Conservation (phyloP, 92 coral and sea anemone genomes). For the Micromussa lordhowensis region DNA sequence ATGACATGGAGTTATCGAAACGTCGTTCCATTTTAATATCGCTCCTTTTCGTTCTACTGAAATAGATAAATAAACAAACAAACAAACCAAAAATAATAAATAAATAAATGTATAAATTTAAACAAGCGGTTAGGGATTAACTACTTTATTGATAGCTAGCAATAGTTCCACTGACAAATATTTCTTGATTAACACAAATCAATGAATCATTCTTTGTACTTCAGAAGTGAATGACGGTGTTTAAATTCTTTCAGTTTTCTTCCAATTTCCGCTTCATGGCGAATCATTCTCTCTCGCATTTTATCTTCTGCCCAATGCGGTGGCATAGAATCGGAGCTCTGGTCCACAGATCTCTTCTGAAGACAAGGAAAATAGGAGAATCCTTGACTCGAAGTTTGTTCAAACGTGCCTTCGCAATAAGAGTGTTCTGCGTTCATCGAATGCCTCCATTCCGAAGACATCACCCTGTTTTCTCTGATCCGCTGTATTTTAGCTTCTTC, state of each 20-base stretch:
- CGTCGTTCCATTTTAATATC: no score
- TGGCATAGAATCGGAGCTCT: not conserved
- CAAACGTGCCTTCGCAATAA: not conserved
- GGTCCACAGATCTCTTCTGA: not conserved
- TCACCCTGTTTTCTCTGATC: constrained; percentile 25
- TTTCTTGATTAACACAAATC: not conserved
- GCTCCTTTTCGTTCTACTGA: no score
- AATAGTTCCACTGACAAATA: not conserved
- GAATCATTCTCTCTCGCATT: not conserved
- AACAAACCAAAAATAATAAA: no score
- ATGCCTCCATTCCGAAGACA: not conserved
- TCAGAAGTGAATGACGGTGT: constrained; percentile 29
- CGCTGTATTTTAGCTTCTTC: constrained; percentile 46
- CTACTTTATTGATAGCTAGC: not conserved
- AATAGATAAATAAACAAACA: no score
- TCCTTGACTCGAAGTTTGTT: not conserved
- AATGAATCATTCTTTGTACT: not conserved
- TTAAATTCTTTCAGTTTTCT: constrained; percentile 37
- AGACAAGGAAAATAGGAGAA: constrained; percentile 30
- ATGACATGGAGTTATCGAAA: no score
- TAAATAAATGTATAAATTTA: not conserved
- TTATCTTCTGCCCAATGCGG: not conserved
- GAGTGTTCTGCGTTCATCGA: not conserved
- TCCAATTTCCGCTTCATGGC: constrained; percentile 15
- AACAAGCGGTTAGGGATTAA: not conserved